These are phyloP conservation scores for Vulpes ferrilata DNA, from an alignment of 2,113 vertebrate genomes.

Conservation along the genomic window DNA sequence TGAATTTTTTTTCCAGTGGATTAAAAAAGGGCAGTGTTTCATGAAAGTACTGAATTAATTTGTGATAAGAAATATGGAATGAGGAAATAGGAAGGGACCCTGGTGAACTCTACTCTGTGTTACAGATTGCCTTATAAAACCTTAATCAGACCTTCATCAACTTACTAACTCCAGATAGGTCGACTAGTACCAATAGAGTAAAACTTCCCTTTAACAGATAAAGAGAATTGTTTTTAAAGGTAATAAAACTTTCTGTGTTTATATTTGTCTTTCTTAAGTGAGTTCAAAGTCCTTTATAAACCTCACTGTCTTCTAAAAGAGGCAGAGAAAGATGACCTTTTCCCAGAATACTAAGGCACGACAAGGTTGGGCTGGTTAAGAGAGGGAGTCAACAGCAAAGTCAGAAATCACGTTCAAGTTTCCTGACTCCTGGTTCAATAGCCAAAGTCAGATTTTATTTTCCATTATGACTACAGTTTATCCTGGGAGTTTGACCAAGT, in stretches of 20 bases:
- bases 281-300: conserved; percentile 45
- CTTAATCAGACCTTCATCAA: conserved; percentile 72
- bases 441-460: conserved; percentile 47
- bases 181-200: not conserved
- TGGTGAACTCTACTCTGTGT: conserved; percentile 65
- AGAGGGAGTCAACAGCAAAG: not conserved
- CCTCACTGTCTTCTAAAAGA: not conserved
- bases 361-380: not conserved
- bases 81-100: conserved; percentile 76
- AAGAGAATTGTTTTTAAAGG: conserved; percentile 50
- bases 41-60: conserved; percentile 75
- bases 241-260: conserved; percentile 70
- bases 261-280: conserved; percentile 43
- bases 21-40: conserved; percentile 56
- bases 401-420: conserved; percentile 33
- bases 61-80: conserved; percentile 73
- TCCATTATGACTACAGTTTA: not conserved
- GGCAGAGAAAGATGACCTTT: conserved; percentile 47
- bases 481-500: not conserved
- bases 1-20: conserved; percentile 31
- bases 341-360: not conserved
- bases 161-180: conserved; percentile 26
- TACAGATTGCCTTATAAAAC: conserved; percentile 80
- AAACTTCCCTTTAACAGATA: not conserved
- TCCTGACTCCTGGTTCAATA: conserved; percentile 7